Evolutionary conservation across 2,797 vertebrate species (phyloP).

Genomic region (Pelochelys cantorii): DNA sequence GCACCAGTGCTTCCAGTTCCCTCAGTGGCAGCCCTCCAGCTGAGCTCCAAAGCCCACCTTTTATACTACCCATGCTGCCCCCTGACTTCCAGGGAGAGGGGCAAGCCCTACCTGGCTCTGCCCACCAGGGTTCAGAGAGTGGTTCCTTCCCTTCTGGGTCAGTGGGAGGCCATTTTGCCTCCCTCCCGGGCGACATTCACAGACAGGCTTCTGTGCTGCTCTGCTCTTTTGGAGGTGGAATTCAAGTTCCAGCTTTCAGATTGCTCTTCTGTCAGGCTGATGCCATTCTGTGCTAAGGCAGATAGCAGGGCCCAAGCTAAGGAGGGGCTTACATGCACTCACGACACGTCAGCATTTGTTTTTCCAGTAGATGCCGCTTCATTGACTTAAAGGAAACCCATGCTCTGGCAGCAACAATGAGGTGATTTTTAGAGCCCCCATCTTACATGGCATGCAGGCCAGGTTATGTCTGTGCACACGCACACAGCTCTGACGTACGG

Average conservation of each 20-base stretch:
- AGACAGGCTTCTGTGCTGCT: not conserved
- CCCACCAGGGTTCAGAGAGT: no score
- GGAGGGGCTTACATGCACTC: not conserved
- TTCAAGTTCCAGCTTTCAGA: not conserved
- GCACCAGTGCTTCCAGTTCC: no score
- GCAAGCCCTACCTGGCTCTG: no score
- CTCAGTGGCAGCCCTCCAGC: no score
- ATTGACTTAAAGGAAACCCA: not conserved
- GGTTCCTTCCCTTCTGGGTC: no score
- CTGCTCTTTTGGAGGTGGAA: not conserved
- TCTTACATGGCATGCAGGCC: rapidly evolving
- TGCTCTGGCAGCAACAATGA: not conserved
- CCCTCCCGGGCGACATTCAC: not conserved
- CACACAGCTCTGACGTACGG: rapidly evolving
- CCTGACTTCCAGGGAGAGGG: no score
- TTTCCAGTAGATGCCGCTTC: not conserved
- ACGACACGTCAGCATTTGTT: not conserved
- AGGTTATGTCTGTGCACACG: rapidly evolving
- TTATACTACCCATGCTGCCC: no score
- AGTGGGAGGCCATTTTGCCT: no score
- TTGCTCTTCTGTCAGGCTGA: not conserved
- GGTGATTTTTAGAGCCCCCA: rapidly evolving
- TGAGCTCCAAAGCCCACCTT: no score
- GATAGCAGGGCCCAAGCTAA: not conserved
- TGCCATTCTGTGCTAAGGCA: not conserved